These are phyloP conservation scores for Meloidogyne floridensis DNA, from an alignment of 1,140 invertebrate species.

Conservation along the genomic window DNA sequence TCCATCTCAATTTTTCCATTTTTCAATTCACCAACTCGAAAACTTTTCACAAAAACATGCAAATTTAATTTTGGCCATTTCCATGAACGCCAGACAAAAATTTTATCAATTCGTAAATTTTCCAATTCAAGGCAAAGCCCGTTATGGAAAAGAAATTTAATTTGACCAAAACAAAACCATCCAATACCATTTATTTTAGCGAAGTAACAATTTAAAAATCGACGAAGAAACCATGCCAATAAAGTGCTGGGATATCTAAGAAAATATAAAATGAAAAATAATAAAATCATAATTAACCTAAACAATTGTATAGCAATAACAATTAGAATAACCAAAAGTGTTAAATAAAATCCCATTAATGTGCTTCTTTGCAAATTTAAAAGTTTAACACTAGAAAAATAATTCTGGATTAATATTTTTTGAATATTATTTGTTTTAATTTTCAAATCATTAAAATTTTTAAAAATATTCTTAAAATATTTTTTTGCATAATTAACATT, in stretches of 20 bases:
- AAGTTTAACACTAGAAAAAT: too few species aligned
- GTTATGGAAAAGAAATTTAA: slow-evolving; percentile 42
- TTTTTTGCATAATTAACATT: neutral
- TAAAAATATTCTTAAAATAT: too few species aligned
- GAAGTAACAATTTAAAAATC: slow-evolving; percentile 10
- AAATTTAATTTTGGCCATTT: slow-evolving; percentile 8
- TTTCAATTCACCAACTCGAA: slow-evolving; percentile 15
- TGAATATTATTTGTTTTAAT: too few species aligned
- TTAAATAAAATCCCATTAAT: slow-evolving; percentile 10
- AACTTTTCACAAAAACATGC: neutral
- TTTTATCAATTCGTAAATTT: slow-evolving; percentile 59
- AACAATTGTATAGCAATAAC: slow-evolving; percentile 21
- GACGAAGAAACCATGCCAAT: slow-evolving; percentile 15
- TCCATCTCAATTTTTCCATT: neutral
- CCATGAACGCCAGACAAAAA: slow-evolving; percentile 17
- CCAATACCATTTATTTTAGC: slow-evolving; percentile 37
- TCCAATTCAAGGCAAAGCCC: slow-evolving; percentile 62
- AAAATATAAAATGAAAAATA: slow-evolving; percentile 16
- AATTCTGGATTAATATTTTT: too few species aligned
- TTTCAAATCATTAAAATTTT: too few species aligned
- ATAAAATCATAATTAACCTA: neutral
- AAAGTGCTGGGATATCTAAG: slow-evolving; percentile 31
- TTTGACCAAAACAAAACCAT: slow-evolving; percentile 35
- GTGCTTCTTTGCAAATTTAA: too few species aligned
- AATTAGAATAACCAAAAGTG: slow-evolving; percentile 5